Conservation (phyloP, 2,113 vertebrate genomes). For the Lepus americanus region DNA sequence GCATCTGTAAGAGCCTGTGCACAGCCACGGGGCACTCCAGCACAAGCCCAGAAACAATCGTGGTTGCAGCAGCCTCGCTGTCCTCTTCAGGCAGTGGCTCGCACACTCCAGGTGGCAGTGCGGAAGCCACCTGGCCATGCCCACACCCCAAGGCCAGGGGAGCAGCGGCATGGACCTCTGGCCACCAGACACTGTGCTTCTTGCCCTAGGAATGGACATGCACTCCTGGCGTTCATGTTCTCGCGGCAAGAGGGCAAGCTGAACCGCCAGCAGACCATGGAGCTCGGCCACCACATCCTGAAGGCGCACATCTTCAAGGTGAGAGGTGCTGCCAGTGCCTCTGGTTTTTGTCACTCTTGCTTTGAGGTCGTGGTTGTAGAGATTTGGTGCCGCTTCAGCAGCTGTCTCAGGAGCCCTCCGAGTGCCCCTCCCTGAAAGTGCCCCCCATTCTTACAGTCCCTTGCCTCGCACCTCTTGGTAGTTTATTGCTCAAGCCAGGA, state of each 20-base stretch:
- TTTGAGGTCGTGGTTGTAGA: not conserved
- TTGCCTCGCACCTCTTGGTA: not conserved
- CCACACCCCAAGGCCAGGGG: not conserved
- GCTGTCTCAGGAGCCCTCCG: not conserved
- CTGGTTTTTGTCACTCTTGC: not conserved
- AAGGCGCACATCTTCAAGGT: constrained; percentile 99
- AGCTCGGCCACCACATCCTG: constrained; percentile 98
- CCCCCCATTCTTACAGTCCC: not conserved
- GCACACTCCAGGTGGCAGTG: accelerated
- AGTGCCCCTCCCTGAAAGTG: not conserved
- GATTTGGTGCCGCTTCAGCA: not conserved
- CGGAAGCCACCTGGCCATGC: accelerated
- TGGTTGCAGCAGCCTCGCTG: not conserved
- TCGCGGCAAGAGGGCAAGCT: constrained; percentile 98
- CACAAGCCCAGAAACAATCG: not conserved
- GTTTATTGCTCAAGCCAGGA: not conserved
- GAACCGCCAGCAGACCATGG: constrained; percentile 98
- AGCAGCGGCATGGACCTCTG: not conserved
- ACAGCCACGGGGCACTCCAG: not conserved
- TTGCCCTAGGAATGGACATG: constrained; percentile 93
- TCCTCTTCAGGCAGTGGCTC: not conserved
- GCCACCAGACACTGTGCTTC: constrained; percentile 50
- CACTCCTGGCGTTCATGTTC: constrained; percentile 98
- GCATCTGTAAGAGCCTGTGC: not conserved
- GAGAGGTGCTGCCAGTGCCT: constrained; percentile 32